Evolutionary conservation across 2,113 vertebrate genomes (phyloP), one percentile per base, ranked within the genome.

Genomic region (Talpa occidentalis): DNA sequence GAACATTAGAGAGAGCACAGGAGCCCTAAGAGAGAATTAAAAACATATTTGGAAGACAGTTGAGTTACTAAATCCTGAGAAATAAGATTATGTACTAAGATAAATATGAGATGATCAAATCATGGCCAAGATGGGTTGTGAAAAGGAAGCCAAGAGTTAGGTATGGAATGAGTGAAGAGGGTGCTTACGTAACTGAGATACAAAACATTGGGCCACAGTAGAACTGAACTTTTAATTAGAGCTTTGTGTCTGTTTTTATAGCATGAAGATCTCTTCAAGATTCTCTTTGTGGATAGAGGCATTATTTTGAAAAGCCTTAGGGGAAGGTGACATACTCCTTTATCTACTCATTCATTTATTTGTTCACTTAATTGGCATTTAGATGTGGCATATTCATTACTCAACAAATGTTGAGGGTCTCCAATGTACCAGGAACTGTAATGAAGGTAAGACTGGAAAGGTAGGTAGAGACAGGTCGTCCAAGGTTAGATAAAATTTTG

Each of bases 101-200:
- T 52, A 90, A 87, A 64, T 32, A 5, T 42, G 84, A 83, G 22
- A 32, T 85, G 49, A 79, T 19, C 40, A 8, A 92, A 52, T 82
- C 35, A 5, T 77, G 85, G 14, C 35, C 42, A 54, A 47, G 44
- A 37, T 35, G 15, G 2, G 10, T 64, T 42, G 24, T 60, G 14
- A 82, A 90, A 96, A 69, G 24, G 52, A 81, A 91, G 14, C 49
- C 35, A 73, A 60, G 59, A 80, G 19, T 47, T 49, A 86, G n/a
- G 17, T 24, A 28, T 30, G 83, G 62, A 37, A 17, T n/a, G 14
- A 49, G 1, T 40, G 14, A 40, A 73, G 37, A 64, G 37, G 22
- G 12, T n/a, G 15, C 11, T 59, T 66, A 22, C 35, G n/a, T 26
- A 73, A 52, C 5, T 47, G 60, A 66, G 32, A 78, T 35, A 35